These are phyloP conservation scores for Zaprionus kolodkinae DNA, from an alignment of 1,140 invertebrate species.

Conservation along the genomic window DNA sequence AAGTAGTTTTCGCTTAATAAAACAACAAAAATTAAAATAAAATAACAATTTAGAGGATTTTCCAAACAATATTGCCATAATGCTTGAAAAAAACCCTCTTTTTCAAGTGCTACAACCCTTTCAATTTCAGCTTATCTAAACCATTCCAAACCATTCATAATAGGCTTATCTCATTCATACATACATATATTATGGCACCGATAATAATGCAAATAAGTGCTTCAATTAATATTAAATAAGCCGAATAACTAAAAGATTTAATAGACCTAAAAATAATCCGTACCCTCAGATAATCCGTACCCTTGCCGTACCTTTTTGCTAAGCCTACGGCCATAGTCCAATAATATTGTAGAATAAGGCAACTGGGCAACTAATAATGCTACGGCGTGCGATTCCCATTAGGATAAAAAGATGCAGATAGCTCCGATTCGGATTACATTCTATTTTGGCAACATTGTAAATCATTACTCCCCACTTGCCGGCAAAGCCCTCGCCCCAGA, in stretches of 20 bases:
- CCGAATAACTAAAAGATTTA: neutral
- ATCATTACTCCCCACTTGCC: constrained; percentile 63
- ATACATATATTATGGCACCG: neutral
- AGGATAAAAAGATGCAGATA: constrained; percentile 59
- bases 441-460: constrained; percentile 75
- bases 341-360: neutral
- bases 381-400: constrained; percentile 50
- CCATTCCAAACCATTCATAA: neutral
- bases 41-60: too few species aligned
- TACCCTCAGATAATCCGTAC: neutral
- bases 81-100: neutral
- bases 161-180: neutral
- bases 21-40: too few species aligned
- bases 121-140: neutral
- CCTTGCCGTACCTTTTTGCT: neutral
- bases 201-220: neutral
- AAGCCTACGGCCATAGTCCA: neutral
- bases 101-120: neutral
- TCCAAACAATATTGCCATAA: too few species aligned
- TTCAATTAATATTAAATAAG: constrained; percentile 3
- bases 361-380: constrained; percentile 27
- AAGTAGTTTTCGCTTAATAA: too few species aligned
- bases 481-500: constrained; percentile 12
- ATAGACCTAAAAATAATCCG: neutral
- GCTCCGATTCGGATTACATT: constrained; percentile 66